Conservation (phyloP, 2,888 invertebrate species). For the Tachystola acroxantha region DNA sequence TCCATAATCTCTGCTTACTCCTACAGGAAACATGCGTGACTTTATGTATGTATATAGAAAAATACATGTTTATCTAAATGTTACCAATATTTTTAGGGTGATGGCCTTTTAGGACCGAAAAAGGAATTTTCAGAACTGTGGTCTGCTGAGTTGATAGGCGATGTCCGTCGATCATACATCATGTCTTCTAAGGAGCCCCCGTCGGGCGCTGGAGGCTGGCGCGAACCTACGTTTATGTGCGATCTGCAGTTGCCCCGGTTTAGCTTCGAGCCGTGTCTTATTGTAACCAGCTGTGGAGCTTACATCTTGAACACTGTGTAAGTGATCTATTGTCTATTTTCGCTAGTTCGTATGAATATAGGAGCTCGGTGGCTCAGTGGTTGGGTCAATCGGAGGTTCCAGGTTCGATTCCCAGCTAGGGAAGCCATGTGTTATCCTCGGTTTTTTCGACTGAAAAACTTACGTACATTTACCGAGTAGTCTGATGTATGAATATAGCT, state of each 20-base stretch:
- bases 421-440: too few species aligned
- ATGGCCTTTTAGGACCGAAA: constrained; percentile 46
- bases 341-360: too few species aligned
- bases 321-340: constrained; percentile 24
- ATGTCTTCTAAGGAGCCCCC: constrained; percentile 52
- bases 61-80: too few species aligned
- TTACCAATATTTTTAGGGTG: constrained; percentile 50
- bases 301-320: constrained; percentile 75
- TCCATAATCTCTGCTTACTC: too few species aligned
- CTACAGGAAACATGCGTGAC: too few species aligned
- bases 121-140: constrained; percentile 58
- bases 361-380: too few species aligned
- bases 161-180: constrained; percentile 49
- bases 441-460: too few species aligned
- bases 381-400: too few species aligned
- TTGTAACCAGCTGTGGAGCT: constrained; percentile 75
- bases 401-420: too few species aligned
- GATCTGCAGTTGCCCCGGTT: constrained; percentile 65
- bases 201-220: constrained; percentile 41
- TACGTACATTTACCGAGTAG: too few species aligned
- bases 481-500: too few species aligned
- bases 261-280: constrained; percentile 66
- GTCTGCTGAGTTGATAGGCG: constrained; percentile 60
- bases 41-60: too few species aligned
- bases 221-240: constrained; percentile 63